Conservation (phyloP, 2,888 invertebrate genomes). For the Chloromyia formosa region DNA sequence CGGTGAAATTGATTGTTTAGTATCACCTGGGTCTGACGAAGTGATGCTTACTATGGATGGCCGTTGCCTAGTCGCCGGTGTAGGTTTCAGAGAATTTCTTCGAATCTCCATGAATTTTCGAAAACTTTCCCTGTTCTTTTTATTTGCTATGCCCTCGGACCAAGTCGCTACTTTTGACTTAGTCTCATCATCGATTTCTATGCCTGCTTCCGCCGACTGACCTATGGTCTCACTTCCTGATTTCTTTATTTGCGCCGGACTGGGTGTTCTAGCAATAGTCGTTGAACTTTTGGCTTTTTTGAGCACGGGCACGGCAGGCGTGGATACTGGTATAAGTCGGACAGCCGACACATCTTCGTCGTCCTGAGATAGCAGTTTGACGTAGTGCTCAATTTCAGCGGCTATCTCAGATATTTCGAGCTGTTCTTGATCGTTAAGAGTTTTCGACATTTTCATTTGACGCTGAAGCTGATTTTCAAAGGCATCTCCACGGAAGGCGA, state of each 20-base stretch:
- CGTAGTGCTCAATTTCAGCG: conserved; percentile 59
- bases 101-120: background rate
- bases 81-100: conserved; percentile 10
- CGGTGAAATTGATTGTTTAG: background rate
- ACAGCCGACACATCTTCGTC: conserved; percentile 40
- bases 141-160: background rate
- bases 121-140: background rate
- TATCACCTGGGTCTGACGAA: background rate
- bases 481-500: background rate
- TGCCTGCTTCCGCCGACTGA: background rate
- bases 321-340: conserved; percentile 11
- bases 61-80: conserved; percentile 19
- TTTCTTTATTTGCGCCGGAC: conserved; percentile 6
- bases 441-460: conserved; percentile 44
- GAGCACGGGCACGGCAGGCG: background rate
- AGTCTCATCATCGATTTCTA: background rate
- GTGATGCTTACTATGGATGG: background rate
- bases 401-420: conserved; percentile 57
- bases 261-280: background rate
- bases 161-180: background rate
- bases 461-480: conserved; percentile 19
- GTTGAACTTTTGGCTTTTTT: conserved; percentile 27
- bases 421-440: conserved; percentile 45
- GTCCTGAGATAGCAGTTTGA: conserved; percentile 51
- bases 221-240: conserved; percentile 7